Evolutionary conservation across 2,888 invertebrate species (phyloP).

Genomic region (Caenorhabditis angaria): DNA sequence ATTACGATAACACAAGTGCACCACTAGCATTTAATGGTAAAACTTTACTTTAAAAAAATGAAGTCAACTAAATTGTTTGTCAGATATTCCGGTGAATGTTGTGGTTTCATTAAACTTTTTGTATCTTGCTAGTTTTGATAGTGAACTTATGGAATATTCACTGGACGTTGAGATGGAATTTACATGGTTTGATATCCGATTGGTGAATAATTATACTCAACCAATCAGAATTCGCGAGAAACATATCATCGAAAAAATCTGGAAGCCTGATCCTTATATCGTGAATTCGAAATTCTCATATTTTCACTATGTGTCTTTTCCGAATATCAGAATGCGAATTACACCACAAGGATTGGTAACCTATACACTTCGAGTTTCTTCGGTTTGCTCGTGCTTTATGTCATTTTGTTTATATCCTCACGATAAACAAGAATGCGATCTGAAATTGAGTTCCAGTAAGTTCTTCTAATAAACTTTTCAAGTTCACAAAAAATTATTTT

Average conservation of each 20-base stretch:
- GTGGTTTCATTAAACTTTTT: constrained; percentile 61
- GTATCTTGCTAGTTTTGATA: constrained; percentile 68
- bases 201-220: constrained; percentile 68
- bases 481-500: constrained; percentile 21
- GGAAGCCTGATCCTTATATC: constrained; percentile 71
- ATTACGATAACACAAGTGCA: constrained; percentile 69
- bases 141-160: constrained; percentile 67
- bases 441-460: constrained; percentile 64
- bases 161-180: constrained; percentile 65
- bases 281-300: constrained; percentile 70
- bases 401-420: constrained; percentile 71
- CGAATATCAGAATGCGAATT: constrained; percentile 70
- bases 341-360: constrained; percentile 65
- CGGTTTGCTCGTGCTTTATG: constrained; percentile 69
- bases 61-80: not conserved
- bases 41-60: too few relatives aligned
- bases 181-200: constrained; percentile 62
- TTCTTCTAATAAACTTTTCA: too few relatives aligned
- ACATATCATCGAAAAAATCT: constrained; percentile 64
- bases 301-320: constrained; percentile 70
- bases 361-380: constrained; percentile 65
- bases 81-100: constrained; percentile 69
- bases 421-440: constrained; percentile 67
- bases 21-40: constrained; percentile 68
- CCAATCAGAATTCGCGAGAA: constrained; percentile 67